Percentiles rank a stretch among this genome's conserved stretches.
These are phyloP conservation scores for Euclidia mi DNA, from an alignment of 2,888 invertebrate genomes.

Conservation along the genomic window DNA sequence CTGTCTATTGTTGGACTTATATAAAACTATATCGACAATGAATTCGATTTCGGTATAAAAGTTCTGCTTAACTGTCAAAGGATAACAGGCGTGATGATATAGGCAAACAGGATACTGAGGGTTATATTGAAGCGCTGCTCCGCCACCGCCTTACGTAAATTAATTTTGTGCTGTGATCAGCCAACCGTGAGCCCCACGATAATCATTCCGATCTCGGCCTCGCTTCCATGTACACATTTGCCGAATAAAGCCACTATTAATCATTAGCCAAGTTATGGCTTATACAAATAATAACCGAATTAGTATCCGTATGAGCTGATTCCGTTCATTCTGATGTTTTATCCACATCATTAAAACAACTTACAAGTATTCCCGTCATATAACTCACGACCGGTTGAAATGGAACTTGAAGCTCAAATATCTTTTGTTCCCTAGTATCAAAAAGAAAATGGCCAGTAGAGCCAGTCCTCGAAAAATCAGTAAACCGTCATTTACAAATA, in stretches of 20 bases:
- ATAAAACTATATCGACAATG: neutral
- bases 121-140: slow-evolving; percentile 34
- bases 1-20: too few relatives aligned
- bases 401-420: slow-evolving; percentile 44
- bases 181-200: slow-evolving; percentile 78
- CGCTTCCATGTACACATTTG: slow-evolving; percentile 64
- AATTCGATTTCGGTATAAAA: slow-evolving; percentile 5
- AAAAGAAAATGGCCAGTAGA: slow-evolving; percentile 28
- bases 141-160: slow-evolving; percentile 74
- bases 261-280: slow-evolving; percentile 59
- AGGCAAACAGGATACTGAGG: slow-evolving; percentile 48
- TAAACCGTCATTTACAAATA: slow-evolving; percentile 50
- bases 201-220: slow-evolving; percentile 79
- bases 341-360: slow-evolving; percentile 41
- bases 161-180: slow-evolving; percentile 84
- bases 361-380: slow-evolving; percentile 39
- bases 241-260: slow-evolving; percentile 77
- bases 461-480: too few relatives aligned
- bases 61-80: slow-evolving; percentile 36
- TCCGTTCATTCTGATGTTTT: slow-evolving; percentile 37
- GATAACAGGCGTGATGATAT: slow-evolving; percentile 44
- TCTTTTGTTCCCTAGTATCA: slow-evolving; percentile 31
- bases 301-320: slow-evolving; percentile 48
- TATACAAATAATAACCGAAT: slow-evolving; percentile 53
- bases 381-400: slow-evolving; percentile 35